Conservation (phyloP, 2,888 invertebrate species). For the Aporophyla nigra region DNA sequence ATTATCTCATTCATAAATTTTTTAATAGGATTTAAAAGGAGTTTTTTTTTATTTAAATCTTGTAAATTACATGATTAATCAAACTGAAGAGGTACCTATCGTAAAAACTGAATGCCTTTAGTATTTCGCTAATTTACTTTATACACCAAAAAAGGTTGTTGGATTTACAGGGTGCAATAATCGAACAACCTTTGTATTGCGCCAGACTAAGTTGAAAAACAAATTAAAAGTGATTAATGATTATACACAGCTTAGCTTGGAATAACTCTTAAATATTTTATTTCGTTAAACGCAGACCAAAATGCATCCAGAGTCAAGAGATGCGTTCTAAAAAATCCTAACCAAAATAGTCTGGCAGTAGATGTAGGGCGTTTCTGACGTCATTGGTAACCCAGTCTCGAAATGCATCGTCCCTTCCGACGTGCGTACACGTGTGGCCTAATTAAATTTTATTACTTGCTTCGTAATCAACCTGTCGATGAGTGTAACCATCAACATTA, state of each 20-base stretch:
- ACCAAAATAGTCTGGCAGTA: conserved; percentile 72
- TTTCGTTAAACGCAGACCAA: conserved; percentile 54
- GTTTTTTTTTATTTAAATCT: background rate
- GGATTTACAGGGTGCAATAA: conserved; percentile 3
- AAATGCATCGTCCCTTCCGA: conserved; percentile 80
- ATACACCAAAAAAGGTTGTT: background rate
- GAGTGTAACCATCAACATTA: conserved; percentile 18
- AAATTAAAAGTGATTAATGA: conserved; percentile 20
- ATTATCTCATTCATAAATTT: background rate
- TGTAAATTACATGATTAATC: background rate
- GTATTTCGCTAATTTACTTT: background rate
- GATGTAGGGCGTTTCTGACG: conserved; percentile 83
- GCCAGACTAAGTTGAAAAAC: background rate
- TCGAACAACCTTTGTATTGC: background rate
- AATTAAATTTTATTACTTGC: conserved; percentile 72
- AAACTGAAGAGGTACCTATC: background rate
- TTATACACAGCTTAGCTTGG: background rate
- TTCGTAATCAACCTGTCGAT: conserved; percentile 53
- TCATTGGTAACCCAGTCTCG: conserved; percentile 81
- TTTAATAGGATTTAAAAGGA: background rate
- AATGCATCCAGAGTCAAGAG: conserved; percentile 53
- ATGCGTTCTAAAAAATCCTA: conserved; percentile 67
- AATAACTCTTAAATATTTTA: conserved; percentile 13
- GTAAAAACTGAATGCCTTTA: conserved; percentile 3
- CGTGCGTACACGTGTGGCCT: conserved; percentile 78